phyloP scores from a whole-genome alignment of 2,113 vertebrate genomes.

The Epinephelus fuscoguttatus region DNA sequence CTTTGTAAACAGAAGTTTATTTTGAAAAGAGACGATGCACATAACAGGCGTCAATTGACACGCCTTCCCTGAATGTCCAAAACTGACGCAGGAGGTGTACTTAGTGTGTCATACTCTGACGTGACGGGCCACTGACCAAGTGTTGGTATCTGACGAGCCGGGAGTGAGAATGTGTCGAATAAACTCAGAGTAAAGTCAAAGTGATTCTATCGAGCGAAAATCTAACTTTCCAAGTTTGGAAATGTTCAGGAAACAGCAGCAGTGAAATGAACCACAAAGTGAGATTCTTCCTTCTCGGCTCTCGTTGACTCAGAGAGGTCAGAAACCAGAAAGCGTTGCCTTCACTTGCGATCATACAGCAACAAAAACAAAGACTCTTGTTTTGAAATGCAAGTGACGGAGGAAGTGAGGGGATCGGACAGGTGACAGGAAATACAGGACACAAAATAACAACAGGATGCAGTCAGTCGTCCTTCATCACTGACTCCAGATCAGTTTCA shows the following conservation, averaged over 20 bases:
- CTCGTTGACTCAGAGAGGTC: background rate
- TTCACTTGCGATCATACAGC: constrained; percentile 79
- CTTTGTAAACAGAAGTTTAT: no score
- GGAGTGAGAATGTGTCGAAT: no score
- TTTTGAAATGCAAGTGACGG: constrained; percentile 33
- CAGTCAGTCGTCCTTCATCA: constrained; percentile 9
- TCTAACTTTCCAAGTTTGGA: background rate
- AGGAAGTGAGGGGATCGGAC: background rate
- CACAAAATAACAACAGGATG: constrained; percentile 2
- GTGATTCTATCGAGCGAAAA: no score
- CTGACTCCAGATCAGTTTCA: constrained; percentile 39
- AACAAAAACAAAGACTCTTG: constrained; percentile 55
- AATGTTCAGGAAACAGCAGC: background rate
- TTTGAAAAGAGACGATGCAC: no score
- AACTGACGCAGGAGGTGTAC: no score
- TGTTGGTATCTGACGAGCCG: no score
- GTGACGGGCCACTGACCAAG: no score
- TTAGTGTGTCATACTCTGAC: no score
- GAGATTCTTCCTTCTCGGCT: constrained; percentile 2
- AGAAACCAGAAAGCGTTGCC: constrained; percentile 63
- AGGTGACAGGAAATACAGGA: constrained; percentile 36
- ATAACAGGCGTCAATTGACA: no score
- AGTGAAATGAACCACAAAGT: background rate
- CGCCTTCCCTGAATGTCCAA: no score
- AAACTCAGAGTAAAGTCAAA: no score